Percentiles rank a stretch among this genome's conserved stretches.
These are phyloP conservation scores for Microctenopoma steveboyesi DNA, from an alignment of 2,797 vertebrate species.

Conservation along the genomic window DNA sequence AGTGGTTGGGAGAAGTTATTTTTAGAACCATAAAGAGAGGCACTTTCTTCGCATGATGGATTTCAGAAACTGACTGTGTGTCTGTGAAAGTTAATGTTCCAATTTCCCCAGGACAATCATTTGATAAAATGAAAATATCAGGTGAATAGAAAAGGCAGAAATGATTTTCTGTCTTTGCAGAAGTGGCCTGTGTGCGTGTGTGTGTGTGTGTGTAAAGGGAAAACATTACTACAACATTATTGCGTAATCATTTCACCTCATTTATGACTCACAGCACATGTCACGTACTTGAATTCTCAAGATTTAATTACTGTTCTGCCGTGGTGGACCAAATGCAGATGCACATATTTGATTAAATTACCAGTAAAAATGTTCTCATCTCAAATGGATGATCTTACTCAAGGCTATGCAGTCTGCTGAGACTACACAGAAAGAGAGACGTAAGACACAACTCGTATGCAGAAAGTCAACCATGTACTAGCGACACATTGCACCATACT, in stretches of 20 bases:
- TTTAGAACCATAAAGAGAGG: not conserved
- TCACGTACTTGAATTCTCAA: not conserved
- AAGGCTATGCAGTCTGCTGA: slow-evolving; percentile 25
- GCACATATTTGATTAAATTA: slow-evolving; percentile 34
- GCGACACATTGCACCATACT: not conserved
- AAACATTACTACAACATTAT: slow-evolving; percentile 14
- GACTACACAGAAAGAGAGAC: slow-evolving; percentile 25
- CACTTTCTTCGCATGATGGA: not conserved
- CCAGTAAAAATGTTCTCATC: slow-evolving; percentile 24
- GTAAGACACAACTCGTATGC: slow-evolving; percentile 32
- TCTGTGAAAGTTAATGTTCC: not conserved
- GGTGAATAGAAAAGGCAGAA: not conserved
- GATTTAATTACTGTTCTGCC: slow-evolving; percentile 13
- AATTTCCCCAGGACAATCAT: not conserved
- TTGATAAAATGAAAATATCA: slow-evolving; percentile 5
- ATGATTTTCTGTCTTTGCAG: not conserved
- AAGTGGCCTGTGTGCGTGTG: not conserved
- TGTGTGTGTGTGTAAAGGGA: not conserved
- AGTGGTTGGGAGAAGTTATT: not conserved
- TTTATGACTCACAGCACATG: slow-evolving; percentile 30
- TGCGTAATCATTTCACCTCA: slow-evolving; percentile 9
- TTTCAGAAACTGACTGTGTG: not conserved
- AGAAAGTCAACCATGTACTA: slow-evolving; percentile 28
- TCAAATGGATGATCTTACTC: slow-evolving; percentile 41
- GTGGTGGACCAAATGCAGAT: slow-evolving; percentile 2